Base-by-base conservation (phyloP, 2,113 vertebrate genomes). In the Amphiprion percula region DNA sequence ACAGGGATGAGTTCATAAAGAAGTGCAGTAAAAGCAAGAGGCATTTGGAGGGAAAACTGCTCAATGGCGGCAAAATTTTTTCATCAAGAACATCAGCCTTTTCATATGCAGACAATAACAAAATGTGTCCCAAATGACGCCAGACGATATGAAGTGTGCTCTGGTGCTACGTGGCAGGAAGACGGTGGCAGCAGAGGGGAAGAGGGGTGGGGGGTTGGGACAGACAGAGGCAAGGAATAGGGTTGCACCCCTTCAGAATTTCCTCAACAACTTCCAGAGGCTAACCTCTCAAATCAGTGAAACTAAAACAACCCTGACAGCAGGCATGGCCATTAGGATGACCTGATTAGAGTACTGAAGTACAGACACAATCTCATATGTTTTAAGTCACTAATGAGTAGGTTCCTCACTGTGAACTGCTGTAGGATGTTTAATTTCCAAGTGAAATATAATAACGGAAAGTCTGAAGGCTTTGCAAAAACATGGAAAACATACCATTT, bases 101-200 rank as follows among this genome's bases (percentile, higher is more conserved):
- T 65, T 74, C 33, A 65, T 68, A 41, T 62, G 60, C 73, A 21
- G 58, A 88, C 7, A 65, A 80, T 64, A 75, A 79, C 58, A 78
- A 82, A 79, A 74, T n/a, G 14, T 54, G 78, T 47, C 56, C 15
- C 41, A 55, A 73, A 87, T 62, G 23, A 85, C 80, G 81, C 50
- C 5, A 30, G 68, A 80, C 80, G 78, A 77, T 2, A n/a, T 54
- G 23, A 46, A 74, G 44, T 17, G 26, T 69, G 67, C 56, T 87
- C 24, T 66, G 55, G 30, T 59, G 81, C 66, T 24, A 90, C 73
- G 82, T 88, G 88, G 87, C 75, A 91, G 83, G 79, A 82, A 84
- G 23, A 4, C 61, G 53, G 46, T 52, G 82, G 56, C 65, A 65
- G 49, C 24, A 69, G 44, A n/a, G n/a, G 77, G 56, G 15, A 23